Conservation (phyloP, 2,113 vertebrate genomes). For the Brachionichthys hirsutus region DNA sequence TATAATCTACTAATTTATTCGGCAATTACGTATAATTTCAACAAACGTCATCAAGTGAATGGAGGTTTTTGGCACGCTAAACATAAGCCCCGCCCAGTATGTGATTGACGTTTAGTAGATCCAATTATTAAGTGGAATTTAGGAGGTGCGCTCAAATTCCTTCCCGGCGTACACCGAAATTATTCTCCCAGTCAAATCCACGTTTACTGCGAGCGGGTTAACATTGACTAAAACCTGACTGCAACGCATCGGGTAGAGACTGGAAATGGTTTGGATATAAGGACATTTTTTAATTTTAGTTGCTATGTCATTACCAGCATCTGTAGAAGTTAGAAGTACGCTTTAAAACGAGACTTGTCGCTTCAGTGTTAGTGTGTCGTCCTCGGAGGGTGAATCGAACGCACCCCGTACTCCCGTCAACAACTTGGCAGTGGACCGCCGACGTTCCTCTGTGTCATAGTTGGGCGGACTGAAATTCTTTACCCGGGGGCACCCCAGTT, state of each 20-base stretch:
- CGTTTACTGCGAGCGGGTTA: not conserved
- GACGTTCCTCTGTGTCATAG: conserved; percentile 34
- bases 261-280: no score
- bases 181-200: not conserved
- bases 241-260: not conserved
- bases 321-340: no score
- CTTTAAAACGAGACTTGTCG: no score
- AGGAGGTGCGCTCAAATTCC: not conserved
- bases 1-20: not conserved
- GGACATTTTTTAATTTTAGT: no score
- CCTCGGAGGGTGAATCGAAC: conserved; percentile 11
- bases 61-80: not conserved
- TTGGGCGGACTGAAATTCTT: conserved; percentile 46
- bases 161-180: not conserved
- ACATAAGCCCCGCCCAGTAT: conserved; percentile 20
- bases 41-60: not conserved
- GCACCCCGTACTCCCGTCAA: not conserved
- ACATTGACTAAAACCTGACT: not conserved
- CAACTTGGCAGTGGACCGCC: conserved; percentile 26
- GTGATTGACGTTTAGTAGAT: conserved; percentile 39
- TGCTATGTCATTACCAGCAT: no score
- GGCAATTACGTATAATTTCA: not conserved
- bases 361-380: no score
- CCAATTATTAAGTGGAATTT: conserved; percentile 26
- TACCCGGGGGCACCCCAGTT: conserved; percentile 45